phyloP scores from a whole-genome alignment of 2,888 invertebrate genomes.

The Brenthis daphne region DNA sequence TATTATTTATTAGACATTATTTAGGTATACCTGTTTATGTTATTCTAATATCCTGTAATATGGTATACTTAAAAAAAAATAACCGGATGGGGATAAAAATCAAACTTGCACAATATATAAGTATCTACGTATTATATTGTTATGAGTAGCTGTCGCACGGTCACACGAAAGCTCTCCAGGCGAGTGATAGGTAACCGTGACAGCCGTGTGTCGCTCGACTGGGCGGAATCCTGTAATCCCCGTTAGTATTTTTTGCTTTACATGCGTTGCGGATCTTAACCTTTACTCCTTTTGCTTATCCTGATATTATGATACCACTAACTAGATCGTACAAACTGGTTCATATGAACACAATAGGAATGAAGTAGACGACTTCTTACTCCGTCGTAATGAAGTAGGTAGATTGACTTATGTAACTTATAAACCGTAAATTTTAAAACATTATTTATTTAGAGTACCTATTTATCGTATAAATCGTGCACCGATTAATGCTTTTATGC shows the following conservation, averaged over 20 bases:
- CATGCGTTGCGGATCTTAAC: conserved; percentile 63
- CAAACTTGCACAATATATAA: too few relatives aligned
- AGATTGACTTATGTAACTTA: conserved; percentile 7
- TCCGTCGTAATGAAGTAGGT: conserved; percentile 14
- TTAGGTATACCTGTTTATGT: too few relatives aligned
- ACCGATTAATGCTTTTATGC: neutral
- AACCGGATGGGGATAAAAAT: too few relatives aligned
- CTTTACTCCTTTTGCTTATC: conserved; percentile 55
- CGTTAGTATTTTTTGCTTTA: conserved; percentile 68
- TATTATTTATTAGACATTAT: too few relatives aligned
- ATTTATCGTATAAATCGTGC: neutral
- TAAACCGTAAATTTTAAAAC: too few relatives aligned
- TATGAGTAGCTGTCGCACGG: too few relatives aligned
- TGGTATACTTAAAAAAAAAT: too few relatives aligned
- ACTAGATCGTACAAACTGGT: conserved; percentile 52
- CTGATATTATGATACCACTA: conserved; percentile 40
- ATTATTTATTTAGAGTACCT: neutral
- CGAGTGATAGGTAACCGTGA: conserved; percentile 14
- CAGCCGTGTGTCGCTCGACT: conserved; percentile 43
- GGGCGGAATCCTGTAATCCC: conserved; percentile 66
- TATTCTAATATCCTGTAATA: too few relatives aligned
- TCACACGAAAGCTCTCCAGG: conserved; percentile 19
- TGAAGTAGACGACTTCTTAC: conserved; percentile 25
- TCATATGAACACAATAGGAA: conserved; percentile 33
- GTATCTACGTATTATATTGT: too few relatives aligned